These are phyloP conservation scores for Venustaconcha ellipsiformis DNA, from an alignment of 1,140 invertebrate species.

Conservation along the genomic window DNA sequence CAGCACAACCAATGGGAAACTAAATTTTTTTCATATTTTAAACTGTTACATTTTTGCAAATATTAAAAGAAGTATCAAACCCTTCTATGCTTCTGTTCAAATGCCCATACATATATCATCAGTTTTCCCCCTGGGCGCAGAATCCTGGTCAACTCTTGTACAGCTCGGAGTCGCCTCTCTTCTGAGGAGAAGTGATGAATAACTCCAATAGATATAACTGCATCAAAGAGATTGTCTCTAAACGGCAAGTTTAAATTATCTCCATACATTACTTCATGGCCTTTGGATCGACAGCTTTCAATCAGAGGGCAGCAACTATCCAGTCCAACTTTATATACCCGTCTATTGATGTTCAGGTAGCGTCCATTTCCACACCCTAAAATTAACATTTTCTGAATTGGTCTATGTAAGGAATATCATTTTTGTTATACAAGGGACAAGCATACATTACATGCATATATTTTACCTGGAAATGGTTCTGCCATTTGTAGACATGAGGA, in stretches of 20 bases:
- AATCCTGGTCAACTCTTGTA: constrained; percentile 88
- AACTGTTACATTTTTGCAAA: no score
- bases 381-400: constrained; percentile 23
- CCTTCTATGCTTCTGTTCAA: constrained; percentile 92
- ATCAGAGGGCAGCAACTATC: constrained; percentile 87
- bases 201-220: constrained; percentile 92
- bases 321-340: constrained; percentile 86
- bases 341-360: constrained; percentile 88
- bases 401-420: no score
- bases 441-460: no score
- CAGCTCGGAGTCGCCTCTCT: constrained; percentile 86
- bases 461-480: no score
- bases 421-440: no score
- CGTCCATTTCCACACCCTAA: constrained; percentile 93
- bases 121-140: constrained; percentile 89
- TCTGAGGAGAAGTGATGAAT: constrained; percentile 95
- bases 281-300: constrained; percentile 80
- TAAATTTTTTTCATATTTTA: no score
- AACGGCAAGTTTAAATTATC: constrained; percentile 93
- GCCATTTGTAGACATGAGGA: no score
- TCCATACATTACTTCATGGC: constrained; percentile 79
- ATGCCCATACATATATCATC: constrained; percentile 97
- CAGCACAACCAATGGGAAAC: no score
- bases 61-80: constrained; percentile 61
- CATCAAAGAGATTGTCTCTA: constrained; percentile 93